Percentiles rank a stretch among this genome's conserved stretches.
Conservation (phyloP, 2,888 invertebrate genomes). For the Mantis religiosa region DNA sequence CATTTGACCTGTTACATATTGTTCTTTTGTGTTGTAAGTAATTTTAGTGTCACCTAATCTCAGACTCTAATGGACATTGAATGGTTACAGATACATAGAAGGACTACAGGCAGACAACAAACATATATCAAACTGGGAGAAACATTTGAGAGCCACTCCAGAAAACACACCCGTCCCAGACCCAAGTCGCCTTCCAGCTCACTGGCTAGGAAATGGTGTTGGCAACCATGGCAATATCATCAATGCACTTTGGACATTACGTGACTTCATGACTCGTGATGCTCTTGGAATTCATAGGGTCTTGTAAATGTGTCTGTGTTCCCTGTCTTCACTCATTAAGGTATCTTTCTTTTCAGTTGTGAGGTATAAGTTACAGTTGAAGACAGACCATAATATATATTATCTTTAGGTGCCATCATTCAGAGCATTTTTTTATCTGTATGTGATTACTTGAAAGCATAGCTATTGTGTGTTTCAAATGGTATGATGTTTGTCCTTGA, state of each 20-base stretch:
- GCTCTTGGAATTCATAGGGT: constrained; percentile 67
- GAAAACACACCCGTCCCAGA: constrained; percentile 61
- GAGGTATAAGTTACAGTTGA: neutral
- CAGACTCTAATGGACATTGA: neutral
- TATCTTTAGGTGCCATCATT: neutral
- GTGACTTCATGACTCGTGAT: constrained; percentile 92
- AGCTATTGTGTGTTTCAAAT: too few relatives aligned
- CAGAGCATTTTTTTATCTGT: neutral
- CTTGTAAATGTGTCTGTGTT: constrained; percentile 3
- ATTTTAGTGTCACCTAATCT: too few relatives aligned
- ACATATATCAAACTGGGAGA: constrained; percentile 86
- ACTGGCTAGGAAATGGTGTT: constrained; percentile 81
- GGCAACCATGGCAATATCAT: constrained; percentile 73
- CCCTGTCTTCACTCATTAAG: neutral
- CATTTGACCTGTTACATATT: too few relatives aligned
- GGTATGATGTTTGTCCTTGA: too few relatives aligned
- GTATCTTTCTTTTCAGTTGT: neutral
- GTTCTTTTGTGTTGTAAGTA: too few relatives aligned
- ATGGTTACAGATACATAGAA: constrained; percentile 82
- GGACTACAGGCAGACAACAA: constrained; percentile 82
- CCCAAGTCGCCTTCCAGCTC: constrained; percentile 64
- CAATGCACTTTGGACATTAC: constrained; percentile 86
- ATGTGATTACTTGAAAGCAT: too few relatives aligned
- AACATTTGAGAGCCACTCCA: constrained; percentile 67
- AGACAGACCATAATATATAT: neutral